These are phyloP conservation scores for Platyscapa corneri DNA, from an alignment of 1,140 invertebrate genomes.

Conservation along the genomic window DNA sequence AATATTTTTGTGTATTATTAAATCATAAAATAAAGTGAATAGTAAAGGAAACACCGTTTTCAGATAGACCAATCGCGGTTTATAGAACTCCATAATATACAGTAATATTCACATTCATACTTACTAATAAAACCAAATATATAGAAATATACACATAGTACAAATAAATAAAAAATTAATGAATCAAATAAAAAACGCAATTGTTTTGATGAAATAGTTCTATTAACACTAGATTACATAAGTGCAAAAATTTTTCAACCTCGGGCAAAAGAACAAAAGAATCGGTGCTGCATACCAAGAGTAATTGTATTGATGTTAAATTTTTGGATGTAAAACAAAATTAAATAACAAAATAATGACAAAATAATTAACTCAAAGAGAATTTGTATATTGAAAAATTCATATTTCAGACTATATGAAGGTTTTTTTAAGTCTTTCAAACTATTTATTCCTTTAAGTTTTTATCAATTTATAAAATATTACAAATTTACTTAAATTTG, in stretches of 20 bases:
- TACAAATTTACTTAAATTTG: too few relatives aligned
- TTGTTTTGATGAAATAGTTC: not conserved
- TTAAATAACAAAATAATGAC: too few relatives aligned
- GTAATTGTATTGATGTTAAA: too few relatives aligned
- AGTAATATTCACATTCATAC: not conserved
- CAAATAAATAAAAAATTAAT: not conserved
- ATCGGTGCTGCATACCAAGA: too few relatives aligned
- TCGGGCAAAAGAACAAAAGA: not conserved
- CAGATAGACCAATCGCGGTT: not conserved
- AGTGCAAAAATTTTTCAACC: not conserved
- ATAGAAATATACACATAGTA: not conserved
- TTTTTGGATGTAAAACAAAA: too few relatives aligned
- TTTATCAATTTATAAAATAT: too few relatives aligned
- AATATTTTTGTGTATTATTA: not conserved
- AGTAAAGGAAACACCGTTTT: not conserved
- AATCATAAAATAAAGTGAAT: not conserved
- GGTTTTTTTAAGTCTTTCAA: too few relatives aligned
- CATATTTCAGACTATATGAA: too few relatives aligned
- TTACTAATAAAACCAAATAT: not conserved
- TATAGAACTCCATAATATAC: not conserved
- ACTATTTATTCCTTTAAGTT: too few relatives aligned
- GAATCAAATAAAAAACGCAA: not conserved
- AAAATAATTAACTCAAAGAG: too few relatives aligned
- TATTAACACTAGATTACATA: not conserved
- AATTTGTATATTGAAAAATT: too few relatives aligned